phyloP scores from a whole-genome alignment of 2,113 vertebrate genomes.

The Porphyrio hochstetteri region DNA sequence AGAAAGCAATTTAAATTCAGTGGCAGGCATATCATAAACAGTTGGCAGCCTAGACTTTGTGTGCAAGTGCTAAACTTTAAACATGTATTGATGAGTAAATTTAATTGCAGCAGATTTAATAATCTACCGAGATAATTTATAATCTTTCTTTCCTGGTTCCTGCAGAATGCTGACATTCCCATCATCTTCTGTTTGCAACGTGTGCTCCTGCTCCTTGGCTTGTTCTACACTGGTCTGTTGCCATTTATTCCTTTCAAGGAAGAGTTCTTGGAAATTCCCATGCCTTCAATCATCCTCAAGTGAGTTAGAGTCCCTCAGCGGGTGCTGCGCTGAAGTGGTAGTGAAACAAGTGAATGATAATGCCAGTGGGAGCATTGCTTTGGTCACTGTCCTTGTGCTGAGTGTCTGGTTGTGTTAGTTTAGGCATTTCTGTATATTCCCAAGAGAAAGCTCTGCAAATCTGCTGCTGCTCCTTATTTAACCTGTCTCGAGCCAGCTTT shows the following conservation, averaged over 20 bases:
- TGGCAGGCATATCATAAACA: background rate
- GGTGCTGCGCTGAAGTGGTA: background rate
- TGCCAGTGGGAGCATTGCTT: background rate
- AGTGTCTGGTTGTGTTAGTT: background rate
- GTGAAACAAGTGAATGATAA: background rate
- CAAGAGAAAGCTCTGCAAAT: background rate
- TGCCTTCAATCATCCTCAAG: constrained; percentile 96
- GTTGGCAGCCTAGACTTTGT: background rate
- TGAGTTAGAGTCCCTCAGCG: constrained; percentile 65
- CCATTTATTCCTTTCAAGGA: constrained; percentile 94
- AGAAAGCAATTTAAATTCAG: background rate
- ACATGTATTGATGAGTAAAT: background rate
- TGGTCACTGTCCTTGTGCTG: background rate
- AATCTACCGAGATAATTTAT: background rate
- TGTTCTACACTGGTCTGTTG: constrained; percentile 96
- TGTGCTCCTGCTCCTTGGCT: constrained; percentile 89
- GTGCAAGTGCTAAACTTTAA: background rate
- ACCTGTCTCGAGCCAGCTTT: background rate
- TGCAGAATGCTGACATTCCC: constrained; percentile 91
- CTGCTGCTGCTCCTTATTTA: background rate
- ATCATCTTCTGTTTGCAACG: constrained; percentile 92
- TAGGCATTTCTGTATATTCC: background rate
- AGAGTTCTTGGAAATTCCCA: constrained; percentile 96
- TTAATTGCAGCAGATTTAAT: background rate
- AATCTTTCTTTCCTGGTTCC: background rate